Evolutionary conservation across 2,113 vertebrate genomes (phyloP).

Genomic region (Xiphophorus couchianus): DNA sequence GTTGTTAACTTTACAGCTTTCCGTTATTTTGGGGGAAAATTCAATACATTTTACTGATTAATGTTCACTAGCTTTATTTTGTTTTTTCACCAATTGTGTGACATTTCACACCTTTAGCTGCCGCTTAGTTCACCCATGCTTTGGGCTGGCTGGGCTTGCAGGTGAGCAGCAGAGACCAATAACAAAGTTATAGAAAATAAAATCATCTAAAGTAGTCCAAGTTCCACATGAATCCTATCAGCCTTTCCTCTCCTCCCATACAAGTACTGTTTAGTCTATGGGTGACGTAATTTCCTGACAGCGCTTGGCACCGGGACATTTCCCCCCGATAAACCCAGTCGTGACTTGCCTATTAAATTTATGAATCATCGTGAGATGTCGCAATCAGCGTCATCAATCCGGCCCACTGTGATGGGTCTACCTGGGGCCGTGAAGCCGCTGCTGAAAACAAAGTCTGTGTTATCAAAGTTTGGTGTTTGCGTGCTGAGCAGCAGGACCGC

Average conservation of each 20-base stretch:
- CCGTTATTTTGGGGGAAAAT: not conserved
- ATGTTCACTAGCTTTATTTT: too few species aligned
- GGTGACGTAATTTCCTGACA: conserved; percentile 42
- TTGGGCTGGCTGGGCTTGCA: not conserved
- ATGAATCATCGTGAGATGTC: conserved; percentile 20
- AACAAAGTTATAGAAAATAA: not conserved
- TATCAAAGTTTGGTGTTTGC: not conserved
- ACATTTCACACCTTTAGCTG: too few species aligned
- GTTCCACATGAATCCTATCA: not conserved
- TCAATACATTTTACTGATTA: not conserved
- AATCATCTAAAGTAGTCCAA: not conserved
- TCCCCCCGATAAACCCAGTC: conserved; percentile 1
- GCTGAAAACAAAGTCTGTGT: not conserved
- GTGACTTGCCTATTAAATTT: not conserved
- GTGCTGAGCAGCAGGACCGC: not conserved
- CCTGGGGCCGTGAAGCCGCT: too few species aligned
- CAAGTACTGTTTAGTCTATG: not conserved
- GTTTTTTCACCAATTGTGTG: too few species aligned
- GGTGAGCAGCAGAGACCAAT: not conserved
- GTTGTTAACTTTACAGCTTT: too few species aligned
- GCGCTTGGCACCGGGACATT: conserved; percentile 2
- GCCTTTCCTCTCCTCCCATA: not conserved
- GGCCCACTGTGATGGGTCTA: not conserved
- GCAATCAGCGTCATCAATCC: conserved; percentile 4
- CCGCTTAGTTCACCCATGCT: too few species aligned